Evolutionary conservation across 92 coral and sea anemone genomes (phyloP).

Genomic region (Montipora capitata): DNA sequence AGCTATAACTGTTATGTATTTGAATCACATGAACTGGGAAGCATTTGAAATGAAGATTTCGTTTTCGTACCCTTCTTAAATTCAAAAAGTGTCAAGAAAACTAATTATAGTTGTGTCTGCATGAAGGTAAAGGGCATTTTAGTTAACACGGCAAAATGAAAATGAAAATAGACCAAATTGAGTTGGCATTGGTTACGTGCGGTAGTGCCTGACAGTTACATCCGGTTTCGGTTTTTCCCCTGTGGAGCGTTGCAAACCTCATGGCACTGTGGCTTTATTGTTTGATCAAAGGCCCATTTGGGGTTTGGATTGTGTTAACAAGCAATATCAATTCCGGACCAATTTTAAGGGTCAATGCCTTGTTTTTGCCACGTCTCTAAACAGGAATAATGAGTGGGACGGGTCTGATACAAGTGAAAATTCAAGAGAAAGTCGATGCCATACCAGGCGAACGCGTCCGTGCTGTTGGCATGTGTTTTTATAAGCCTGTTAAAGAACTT

Average conservation of each 20-base stretch:
- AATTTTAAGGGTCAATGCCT: conserved; percentile 6
- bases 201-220: neutral
- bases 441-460: conserved; percentile 9
- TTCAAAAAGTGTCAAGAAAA: conserved; percentile 10
- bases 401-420: conserved; percentile 19
- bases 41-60: too few species aligned
- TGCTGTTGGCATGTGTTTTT: conserved; percentile 36
- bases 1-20: conserved; percentile 10
- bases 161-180: too few species aligned
- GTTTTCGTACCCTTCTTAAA: neutral
- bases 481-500: conserved; percentile 24
- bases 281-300: neutral
- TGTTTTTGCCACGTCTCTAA: neutral
- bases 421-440: conserved; percentile 8
- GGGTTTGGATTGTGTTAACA: neutral
- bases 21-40: neutral
- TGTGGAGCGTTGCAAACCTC: conserved; percentile 6
- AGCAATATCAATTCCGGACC: neutral
- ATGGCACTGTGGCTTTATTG: conserved; percentile 11
- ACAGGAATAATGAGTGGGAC: conserved; percentile 10
- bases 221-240: conserved; percentile 7
- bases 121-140: neutral
- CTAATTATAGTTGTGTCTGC: conserved; percentile 12
- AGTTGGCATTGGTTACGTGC: neutral
- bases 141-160: conserved; percentile 9